Evolutionary conservation across 2,888 invertebrate species (phyloP), one percentile per base, ranked within the genome.

Genomic region (Ptycholaimellus sp.): DNA sequence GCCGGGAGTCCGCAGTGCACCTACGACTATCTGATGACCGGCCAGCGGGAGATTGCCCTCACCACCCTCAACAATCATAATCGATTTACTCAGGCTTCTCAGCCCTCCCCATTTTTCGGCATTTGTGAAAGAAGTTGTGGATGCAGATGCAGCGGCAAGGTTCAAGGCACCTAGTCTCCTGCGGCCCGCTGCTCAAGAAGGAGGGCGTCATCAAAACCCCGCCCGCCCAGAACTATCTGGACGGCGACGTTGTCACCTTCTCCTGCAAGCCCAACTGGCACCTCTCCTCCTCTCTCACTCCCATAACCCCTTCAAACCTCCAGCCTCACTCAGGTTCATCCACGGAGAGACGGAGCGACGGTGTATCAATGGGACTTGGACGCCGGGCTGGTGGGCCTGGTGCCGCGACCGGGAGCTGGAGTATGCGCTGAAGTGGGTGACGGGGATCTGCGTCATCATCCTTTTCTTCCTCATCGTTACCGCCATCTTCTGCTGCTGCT

Each of bases 381-480:
- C 43, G 9, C 49, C 49, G 11, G 49, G 49, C 9, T 49, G 49
- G 49, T 46, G 43, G 37, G 50, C 45, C 2, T 49, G 49, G 49
- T 49, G 49, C 40, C 40, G 49, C 41, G 45, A 36, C 5, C 35
- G 47, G 18, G 40, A 41, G 17, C 33, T 42, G 20, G 48, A 48
- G 36, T 41, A 35, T 18, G 45, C 33, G 2, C 40, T 48, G 14
- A 48, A 48, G 31, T 49, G 49, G 48, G 39, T 47, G 40, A 43
- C 43, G 11, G 48, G 43, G 23, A 39, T 48, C 14, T 36, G 42
- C 11, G 38, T 38, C 22, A 36, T 47, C 6, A 32, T 45, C n/a
- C 40, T 39, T 14, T 44, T 49, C 35, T 28, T 48, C 21, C 35
- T 45, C 29, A 35, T 43, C 31, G 40, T 49, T 17, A 36, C 32